phyloP scores from a whole-genome alignment of 2,113 vertebrate genomes.

The Pomatorhinus ruficollis region DNA sequence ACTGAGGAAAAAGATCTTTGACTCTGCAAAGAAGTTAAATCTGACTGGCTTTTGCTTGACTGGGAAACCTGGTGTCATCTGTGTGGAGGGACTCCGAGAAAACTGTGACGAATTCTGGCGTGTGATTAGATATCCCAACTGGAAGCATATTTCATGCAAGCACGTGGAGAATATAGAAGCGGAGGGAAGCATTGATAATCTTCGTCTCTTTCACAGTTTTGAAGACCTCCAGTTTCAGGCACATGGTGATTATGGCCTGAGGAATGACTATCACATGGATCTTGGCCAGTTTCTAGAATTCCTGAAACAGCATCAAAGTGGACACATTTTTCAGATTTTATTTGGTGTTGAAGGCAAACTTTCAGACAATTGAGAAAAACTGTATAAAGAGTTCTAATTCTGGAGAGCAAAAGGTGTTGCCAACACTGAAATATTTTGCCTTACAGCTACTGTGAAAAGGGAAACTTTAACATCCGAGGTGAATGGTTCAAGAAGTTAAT shows the following conservation, averaged over 20 bases:
- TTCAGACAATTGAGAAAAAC: constrained; percentile 41
- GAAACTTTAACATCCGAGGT: neutral
- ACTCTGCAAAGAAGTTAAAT: constrained; percentile 72
- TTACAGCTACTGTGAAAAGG: neutral
- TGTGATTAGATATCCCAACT: constrained; percentile 76
- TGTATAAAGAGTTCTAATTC: neutral
- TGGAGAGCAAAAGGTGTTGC: neutral
- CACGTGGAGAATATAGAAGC: constrained; percentile 68
- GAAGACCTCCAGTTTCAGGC: constrained; percentile 78
- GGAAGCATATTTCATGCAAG: constrained; percentile 83
- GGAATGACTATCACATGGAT: constrained; percentile 82
- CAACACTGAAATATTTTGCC: neutral
- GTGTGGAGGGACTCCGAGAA: constrained; percentile 72
- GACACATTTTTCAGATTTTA: constrained; percentile 77
- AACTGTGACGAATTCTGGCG: constrained; percentile 80
- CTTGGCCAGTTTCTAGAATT: constrained; percentile 79
- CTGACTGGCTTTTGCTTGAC: constrained; percentile 81
- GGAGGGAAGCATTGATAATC: constrained; percentile 21
- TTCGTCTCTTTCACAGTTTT: constrained; percentile 71
- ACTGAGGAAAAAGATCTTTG: constrained; percentile 77
- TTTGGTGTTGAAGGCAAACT: constrained; percentile 78
- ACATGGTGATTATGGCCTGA: constrained; percentile 76
- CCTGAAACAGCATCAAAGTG: constrained; percentile 74
- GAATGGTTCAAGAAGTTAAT: neutral
- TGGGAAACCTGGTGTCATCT: constrained; percentile 81